Evolutionary conservation across 2,113 vertebrate genomes (phyloP), one percentile per base, ranked within the genome.

Genomic region (Malurus alboscapulatus): DNA sequence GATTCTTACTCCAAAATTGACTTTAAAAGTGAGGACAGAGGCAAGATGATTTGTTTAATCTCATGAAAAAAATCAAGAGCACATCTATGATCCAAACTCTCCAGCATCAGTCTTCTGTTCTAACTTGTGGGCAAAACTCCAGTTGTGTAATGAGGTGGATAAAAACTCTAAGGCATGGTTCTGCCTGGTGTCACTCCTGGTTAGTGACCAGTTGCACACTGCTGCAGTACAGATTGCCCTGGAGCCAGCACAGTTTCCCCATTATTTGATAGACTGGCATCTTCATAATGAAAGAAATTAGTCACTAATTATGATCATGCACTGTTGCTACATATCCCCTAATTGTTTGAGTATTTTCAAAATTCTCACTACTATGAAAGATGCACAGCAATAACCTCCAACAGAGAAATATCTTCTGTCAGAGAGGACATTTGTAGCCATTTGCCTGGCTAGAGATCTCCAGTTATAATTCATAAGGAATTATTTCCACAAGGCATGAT

Each of bases 71-170:
- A 68, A 81, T 47, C 29, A 80, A 66, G 36, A 82, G 19, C n/a
- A 79, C 30, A 69, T 34, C 63, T 53, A 30, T 38, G 32, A 76
- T 30, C 34, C 40, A 72, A 91, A 74, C 40, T 74, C 53, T 57
- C 40, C 34, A 76, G 36, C 48, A 87, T 80, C 61, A 80, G 63
- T 84, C 66, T 79, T 90, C 66, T 65, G 14, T 50, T 84, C 22
- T 22, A 89, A 96, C 58, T 87, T 68, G 32, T 84, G 69, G 92
- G 91, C 86, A 95, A 72, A 78, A 84, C n/a, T 87, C 84, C 80
- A 93, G 45, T 9, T 87, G 69, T 91, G 94, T 91, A 96, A 92
- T 93, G 69, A 92, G 58, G 86, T 80, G 69, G 30, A 90, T 77
- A 91, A 93, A 84, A 94, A 55, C 36, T 83, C 34, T 29, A 83